phyloP scores from a whole-genome alignment of 2,113 vertebrate genomes.

The Drymodes brunneopygia region DNA sequence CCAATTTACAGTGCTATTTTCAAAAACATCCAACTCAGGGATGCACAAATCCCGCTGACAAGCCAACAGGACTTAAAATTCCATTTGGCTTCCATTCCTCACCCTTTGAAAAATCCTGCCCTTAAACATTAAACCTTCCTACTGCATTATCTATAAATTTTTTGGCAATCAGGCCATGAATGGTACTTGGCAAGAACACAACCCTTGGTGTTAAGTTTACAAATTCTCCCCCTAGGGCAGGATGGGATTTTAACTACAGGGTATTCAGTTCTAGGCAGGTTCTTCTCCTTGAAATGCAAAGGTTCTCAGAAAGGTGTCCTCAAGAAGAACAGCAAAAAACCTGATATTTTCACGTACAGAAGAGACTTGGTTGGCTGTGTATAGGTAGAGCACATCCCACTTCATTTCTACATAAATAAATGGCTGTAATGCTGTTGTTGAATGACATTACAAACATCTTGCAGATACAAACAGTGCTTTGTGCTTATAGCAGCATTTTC shows the following conservation, averaged over 20 bases:
- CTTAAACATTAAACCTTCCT: not conserved
- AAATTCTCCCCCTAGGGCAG: not conserved
- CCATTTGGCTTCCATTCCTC: constrained; percentile 7
- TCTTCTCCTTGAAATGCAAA: not conserved
- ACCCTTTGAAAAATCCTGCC: not conserved
- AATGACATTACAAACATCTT: not conserved
- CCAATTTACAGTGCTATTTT: not conserved
- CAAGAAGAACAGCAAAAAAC: not conserved
- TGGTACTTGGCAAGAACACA: not conserved
- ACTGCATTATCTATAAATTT: not conserved
- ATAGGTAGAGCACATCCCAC: not conserved
- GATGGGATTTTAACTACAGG: not conserved
- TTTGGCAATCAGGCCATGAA: not conserved
- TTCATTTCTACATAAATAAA: not conserved
- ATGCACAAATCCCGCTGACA: not conserved
- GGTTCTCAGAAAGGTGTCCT: not conserved
- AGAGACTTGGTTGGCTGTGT: not conserved
- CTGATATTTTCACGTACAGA: not conserved
- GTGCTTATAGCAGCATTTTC: not conserved
- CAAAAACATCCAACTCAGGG: not conserved
- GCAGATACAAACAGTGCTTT: not conserved
- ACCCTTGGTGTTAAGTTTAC: not conserved
- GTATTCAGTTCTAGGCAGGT: not conserved
- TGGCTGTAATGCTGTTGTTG: not conserved
- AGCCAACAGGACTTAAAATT: constrained; percentile 10